Evolutionary conservation across 1,140 invertebrate genomes (phyloP), one percentile per base, ranked within the genome.

Genomic region (Drosophila yakuba): DNA sequence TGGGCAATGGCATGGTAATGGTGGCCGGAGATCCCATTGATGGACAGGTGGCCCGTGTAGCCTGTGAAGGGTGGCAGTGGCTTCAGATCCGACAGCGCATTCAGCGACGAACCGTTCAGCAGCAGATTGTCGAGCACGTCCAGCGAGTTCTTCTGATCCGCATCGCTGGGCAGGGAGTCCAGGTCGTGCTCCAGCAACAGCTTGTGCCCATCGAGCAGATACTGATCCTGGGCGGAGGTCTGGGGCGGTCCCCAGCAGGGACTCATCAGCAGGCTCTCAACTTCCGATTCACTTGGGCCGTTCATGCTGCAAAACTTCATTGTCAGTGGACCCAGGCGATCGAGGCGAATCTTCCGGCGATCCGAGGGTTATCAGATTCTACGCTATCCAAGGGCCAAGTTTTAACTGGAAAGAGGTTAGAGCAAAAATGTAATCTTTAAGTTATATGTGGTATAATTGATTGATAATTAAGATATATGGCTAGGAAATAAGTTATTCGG

Each of bases 41-140:
- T 96, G 74, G 95, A 96, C 32, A 96, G 93, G 81, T 97, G 96
- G 1, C 96, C 96, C 2, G 96, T 97, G 93, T 97, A 97, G 12
- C 95, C 96, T 14, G 96, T 97, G 92, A 97, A 97, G 0, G 97
- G 96, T 1, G 97, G 96, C 64, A 98, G 93, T 0, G 97, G 97
- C 90, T 97, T 97, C 50, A 97, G 93, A 83, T 97, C 97, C 4
- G 97, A 96, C 39, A 97, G 93, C 12, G 93, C 93, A 71, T 94
- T 94, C 51, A 93, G 89, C 2, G 94, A 93, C 51, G 94, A 93
- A 7, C 94, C 93, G 47, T 93, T 94, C 52, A 96, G 91, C 32
- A 95, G 86, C 38, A 96, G 93, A 71, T 95, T 95, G 89, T 96
- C 95, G 47, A 95, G 92, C 15, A 94, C 93, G 74, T 95, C 95